A percentile compares a stretch with the other conserved stretches of the same genome.
These are phyloP conservation scores for Rhagonycha fulva DNA, from an alignment of 2,888 invertebrate species.

Conservation along the genomic window DNA sequence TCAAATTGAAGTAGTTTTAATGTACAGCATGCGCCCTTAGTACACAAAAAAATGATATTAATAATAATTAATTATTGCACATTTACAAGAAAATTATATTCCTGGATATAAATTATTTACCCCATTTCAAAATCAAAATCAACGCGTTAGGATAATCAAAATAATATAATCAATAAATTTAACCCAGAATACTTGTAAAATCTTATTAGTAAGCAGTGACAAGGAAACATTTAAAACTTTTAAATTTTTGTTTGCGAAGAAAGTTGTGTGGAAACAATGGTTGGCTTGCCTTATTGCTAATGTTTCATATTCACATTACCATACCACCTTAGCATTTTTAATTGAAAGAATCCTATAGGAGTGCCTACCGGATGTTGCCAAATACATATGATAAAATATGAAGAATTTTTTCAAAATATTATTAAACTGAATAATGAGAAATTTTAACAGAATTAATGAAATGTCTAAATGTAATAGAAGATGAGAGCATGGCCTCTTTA, in stretches of 20 bases:
- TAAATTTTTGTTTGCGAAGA: not conserved
- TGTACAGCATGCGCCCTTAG: too few relatives aligned
- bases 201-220: not conserved
- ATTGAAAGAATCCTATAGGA: not conserved
- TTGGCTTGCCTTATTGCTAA: not conserved
- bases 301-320: not conserved
- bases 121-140: too few relatives aligned
- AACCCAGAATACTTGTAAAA: not conserved
- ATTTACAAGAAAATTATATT: too few relatives aligned
- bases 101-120: too few relatives aligned
- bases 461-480: too few relatives aligned
- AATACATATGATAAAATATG: not conserved
- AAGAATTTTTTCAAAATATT: not conserved
- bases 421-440: not conserved
- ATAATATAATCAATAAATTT: too few relatives aligned
- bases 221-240: not conserved
- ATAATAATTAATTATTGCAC: too few relatives aligned
- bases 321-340: not conserved
- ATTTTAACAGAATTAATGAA: not conserved
- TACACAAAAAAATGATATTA: too few relatives aligned
- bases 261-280: not conserved
- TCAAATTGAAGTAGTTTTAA: too few relatives aligned
- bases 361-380: not conserved
- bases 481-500: too few relatives aligned
- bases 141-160: too few relatives aligned